Evolutionary conservation across 2,888 invertebrate species (phyloP).

Genomic region (Brachyptera putata): DNA sequence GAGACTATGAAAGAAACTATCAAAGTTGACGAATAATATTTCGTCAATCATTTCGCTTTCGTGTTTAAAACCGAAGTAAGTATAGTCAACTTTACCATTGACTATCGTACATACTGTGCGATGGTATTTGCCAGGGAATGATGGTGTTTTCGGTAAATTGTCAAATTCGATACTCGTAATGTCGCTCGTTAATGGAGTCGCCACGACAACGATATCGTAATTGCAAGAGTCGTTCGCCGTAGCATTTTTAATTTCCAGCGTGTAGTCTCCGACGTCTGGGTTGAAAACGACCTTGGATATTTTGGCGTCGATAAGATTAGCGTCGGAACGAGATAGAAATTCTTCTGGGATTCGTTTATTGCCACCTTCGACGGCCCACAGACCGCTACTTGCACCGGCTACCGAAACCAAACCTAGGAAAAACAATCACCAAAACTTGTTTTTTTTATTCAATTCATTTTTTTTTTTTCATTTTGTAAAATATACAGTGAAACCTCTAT

Average conservation of each 20-base stretch:
- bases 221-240: conserved; percentile 3
- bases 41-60: conserved; percentile 40
- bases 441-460: no score
- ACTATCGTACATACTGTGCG: conserved; percentile 54
- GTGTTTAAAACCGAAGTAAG: conserved; percentile 44
- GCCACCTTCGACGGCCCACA: conserved; percentile 59
- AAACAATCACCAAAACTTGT: no score
- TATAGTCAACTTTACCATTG: conserved; percentile 41
- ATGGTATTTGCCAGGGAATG: conserved; percentile 48
- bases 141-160: conserved; percentile 43
- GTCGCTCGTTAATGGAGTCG: conserved; percentile 51
- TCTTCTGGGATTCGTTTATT: conserved; percentile 49
- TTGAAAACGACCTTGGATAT: conserved; percentile 40
- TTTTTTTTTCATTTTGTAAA: no score
- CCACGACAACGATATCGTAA: conserved; percentile 57
- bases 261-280: conserved; percentile 36
- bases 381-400: conserved; percentile 50
- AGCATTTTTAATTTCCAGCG: conserved; percentile 22
- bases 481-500: no score
- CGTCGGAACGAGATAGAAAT: conserved; percentile 44
- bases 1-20: conserved; percentile 49
- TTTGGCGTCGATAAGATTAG: conserved; percentile 42
- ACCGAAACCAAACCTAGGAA: conserved; percentile 54
- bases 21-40: conserved; percentile 48
- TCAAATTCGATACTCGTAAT: conserved; percentile 45